These are phyloP conservation scores for Lordiphosa stackelbergi DNA, from an alignment of 1,140 invertebrate species.

Conservation along the genomic window DNA sequence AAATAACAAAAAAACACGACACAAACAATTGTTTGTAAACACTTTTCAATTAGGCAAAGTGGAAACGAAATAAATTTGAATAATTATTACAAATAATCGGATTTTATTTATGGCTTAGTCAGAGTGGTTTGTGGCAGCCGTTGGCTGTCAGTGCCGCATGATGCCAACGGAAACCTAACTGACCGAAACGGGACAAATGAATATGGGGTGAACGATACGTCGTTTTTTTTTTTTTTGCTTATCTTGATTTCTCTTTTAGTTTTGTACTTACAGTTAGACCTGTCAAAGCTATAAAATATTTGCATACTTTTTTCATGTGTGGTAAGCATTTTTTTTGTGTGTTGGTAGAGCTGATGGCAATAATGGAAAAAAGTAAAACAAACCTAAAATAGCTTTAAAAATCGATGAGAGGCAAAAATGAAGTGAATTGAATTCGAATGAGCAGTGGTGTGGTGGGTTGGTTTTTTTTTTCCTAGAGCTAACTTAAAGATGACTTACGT, in stretches of 20 bases:
- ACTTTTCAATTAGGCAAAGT: conserved; percentile 24
- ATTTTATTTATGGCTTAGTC: conserved; percentile 42
- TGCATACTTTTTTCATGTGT: conserved; percentile 29
- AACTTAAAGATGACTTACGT: conserved; percentile 22
- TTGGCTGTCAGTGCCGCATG: conserved; percentile 31
- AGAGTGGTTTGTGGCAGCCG: conserved; percentile 21
- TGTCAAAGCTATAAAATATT: conserved; percentile 24
- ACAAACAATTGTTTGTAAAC: conserved; percentile 15
- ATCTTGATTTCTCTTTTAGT: conserved; percentile 14
- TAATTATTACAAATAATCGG: conserved; percentile 52
- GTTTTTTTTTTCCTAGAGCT: neutral
- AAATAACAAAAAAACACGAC: conserved; percentile 2
- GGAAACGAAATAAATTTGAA: conserved; percentile 47
- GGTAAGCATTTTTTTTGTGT: conserved; percentile 37
- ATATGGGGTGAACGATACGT: conserved; percentile 15
- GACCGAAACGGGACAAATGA: conserved; percentile 27
- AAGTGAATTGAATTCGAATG: conserved; percentile 20
- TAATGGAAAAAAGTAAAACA: conserved; percentile 10
- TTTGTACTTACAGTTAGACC: conserved; percentile 57
- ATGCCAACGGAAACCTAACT: conserved; percentile 28
- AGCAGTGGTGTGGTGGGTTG: conserved; percentile 1
- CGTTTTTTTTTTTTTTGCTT: conserved; percentile 13
- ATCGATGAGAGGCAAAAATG: conserved; percentile 13
- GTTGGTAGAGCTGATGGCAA: conserved; percentile 22
- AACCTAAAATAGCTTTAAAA: neutral